A percentile compares a stretch with the other conserved stretches of the same genome.
Conservation (phyloP, 1,140 invertebrate species). For the Chrysomallon squamiferum region DNA sequence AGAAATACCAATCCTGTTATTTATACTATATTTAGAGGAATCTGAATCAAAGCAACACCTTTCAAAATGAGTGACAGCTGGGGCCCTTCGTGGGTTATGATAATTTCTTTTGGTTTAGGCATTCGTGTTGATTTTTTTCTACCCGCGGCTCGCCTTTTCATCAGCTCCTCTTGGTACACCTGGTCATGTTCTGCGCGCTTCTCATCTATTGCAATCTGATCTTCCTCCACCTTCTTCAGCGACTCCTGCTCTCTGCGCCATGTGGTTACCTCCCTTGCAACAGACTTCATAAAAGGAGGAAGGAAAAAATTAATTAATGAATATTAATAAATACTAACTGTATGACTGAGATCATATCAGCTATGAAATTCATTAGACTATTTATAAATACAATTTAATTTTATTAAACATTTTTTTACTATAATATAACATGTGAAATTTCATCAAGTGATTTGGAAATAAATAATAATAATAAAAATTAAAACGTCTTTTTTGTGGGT, state of each 20-base stretch:
- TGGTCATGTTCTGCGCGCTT: constrained; percentile 73
- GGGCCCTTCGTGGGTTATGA: constrained; percentile 25
- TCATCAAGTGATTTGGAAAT: no score
- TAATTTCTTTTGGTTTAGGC: constrained; percentile 24
- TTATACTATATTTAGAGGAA: neutral
- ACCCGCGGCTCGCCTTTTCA: constrained; percentile 70
- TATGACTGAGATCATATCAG: no score
- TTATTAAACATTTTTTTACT: no score
- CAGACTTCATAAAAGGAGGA: constrained; percentile 56
- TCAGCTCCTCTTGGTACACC: constrained; percentile 73
- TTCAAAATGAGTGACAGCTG: constrained; percentile 46
- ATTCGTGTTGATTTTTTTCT: constrained; percentile 10
- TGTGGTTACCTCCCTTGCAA: constrained; percentile 22
- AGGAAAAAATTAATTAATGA: neutral
- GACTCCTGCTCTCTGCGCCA: constrained; percentile 67
- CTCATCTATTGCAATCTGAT: constrained; percentile 70
- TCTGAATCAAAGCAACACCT: constrained; percentile 27
- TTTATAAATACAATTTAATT: no score
- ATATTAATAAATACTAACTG: no score
- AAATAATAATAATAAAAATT: no score
- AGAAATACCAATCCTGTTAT: no score
- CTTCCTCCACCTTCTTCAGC: constrained; percentile 71
- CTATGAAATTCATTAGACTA: no score
- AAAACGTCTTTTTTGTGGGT: no score
- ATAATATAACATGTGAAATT: no score